Conservation (phyloP, 2,113 vertebrate species). For the Myocastor coypus region DNA sequence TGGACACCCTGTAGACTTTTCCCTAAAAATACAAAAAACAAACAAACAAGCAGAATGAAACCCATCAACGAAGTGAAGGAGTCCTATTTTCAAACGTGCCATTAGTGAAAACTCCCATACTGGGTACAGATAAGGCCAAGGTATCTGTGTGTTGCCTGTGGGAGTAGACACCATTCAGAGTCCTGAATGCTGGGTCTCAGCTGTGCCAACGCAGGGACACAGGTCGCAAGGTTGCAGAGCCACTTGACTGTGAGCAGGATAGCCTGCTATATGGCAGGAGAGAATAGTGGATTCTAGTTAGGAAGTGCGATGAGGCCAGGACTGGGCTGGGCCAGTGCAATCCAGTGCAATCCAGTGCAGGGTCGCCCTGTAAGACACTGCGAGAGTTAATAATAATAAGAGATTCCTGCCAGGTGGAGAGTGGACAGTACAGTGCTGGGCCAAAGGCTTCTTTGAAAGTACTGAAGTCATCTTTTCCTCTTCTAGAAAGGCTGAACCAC, state of each 20-base stretch:
- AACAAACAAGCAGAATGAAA: no score
- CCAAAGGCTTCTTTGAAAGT: neutral
- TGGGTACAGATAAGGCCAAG: neutral
- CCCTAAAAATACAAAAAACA: no score
- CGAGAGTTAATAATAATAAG: neutral
- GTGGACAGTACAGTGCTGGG: neutral
- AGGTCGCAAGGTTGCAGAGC: accelerated
- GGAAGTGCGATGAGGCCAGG: neutral
- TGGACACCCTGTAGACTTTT: no score
- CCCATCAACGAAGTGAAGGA: neutral
- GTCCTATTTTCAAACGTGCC: neutral
- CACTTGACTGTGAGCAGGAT: neutral
- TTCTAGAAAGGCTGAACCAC: neutral
- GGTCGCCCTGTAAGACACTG: accelerated
- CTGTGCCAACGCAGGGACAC: neutral
- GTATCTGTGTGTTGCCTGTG: neutral
- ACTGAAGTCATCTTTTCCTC: neutral
- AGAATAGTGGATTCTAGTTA: neutral
- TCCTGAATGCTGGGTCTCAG: accelerated
- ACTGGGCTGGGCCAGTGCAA: neutral
- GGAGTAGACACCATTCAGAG: neutral
- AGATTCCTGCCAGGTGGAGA: no score
- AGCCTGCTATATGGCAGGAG: no score
- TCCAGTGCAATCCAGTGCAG: no score
- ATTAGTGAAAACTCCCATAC: neutral